Conservation (phyloP, 2,113 vertebrate genomes). For the Setophaga petechia region DNA sequence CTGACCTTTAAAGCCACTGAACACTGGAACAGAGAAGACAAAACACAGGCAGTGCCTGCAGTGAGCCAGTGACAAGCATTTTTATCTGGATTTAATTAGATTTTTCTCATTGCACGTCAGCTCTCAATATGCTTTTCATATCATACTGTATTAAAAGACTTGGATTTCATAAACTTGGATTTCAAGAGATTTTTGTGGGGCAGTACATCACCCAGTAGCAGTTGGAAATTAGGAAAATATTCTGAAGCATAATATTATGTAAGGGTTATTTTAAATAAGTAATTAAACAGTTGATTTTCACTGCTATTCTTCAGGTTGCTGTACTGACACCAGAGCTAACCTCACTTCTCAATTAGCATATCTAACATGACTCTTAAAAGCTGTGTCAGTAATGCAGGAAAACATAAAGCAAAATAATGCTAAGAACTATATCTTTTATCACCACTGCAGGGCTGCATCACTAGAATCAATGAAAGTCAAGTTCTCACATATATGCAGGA, state of each 20-base stretch:
- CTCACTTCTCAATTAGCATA: constrained; percentile 4
- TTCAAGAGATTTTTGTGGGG: background rate
- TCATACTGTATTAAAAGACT: background rate
- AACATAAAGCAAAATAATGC: constrained; percentile 40
- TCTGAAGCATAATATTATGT: background rate
- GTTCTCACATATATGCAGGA: background rate
- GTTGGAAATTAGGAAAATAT: background rate
- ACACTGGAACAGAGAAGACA: background rate
- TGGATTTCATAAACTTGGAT: background rate
- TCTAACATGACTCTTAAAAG: constrained; percentile 9
- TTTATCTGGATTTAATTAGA: constrained; percentile 49
- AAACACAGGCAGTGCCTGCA: background rate
- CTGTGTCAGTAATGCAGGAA: background rate
- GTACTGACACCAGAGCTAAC: background rate
- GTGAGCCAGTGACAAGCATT: constrained; percentile 13
- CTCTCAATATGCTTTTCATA: constrained; percentile 9
- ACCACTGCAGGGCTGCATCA: background rate
- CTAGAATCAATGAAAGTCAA: constrained; percentile 21
- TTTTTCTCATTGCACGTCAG: background rate
- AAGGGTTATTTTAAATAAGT: constrained; percentile 26
- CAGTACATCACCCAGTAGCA: background rate
- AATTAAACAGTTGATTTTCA: constrained; percentile 28
- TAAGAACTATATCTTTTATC: constrained; percentile 20
- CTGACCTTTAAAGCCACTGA: constrained; percentile 30
- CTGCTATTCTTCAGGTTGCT: constrained; percentile 12